Percentiles rank a stretch among this genome's conserved stretches.
These are phyloP conservation scores for Peucedramus taeniatus DNA, from an alignment of 2,113 vertebrate species.

Conservation along the genomic window DNA sequence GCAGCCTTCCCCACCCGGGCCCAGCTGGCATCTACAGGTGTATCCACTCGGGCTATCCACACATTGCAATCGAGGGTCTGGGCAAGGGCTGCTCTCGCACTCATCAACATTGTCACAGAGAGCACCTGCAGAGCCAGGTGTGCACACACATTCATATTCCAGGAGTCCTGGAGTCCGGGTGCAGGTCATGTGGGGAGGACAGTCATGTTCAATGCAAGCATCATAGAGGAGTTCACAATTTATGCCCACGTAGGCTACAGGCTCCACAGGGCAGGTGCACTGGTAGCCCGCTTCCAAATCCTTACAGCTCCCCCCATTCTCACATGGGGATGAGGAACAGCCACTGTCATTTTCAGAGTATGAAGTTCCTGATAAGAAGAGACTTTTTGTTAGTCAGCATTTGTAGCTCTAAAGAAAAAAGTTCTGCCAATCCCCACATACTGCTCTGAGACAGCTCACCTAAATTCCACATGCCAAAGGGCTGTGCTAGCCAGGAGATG, in stretches of 20 bases:
- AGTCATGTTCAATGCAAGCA: conserved; percentile 44
- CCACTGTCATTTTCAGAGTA: conserved; percentile 62
- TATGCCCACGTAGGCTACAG: conserved; percentile 67
- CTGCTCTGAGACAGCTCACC: not conserved
- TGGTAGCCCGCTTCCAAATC: conserved; percentile 66
- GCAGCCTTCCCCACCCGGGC: conserved; percentile 69
- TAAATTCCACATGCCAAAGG: not conserved
- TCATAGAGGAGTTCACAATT: conserved; percentile 78
- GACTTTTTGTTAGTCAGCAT: not conserved
- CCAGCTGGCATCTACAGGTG: conserved; percentile 75
- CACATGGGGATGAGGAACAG: conserved; percentile 81
- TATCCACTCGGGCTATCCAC: conserved; percentile 54
- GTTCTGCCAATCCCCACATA: too few species aligned
- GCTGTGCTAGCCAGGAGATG: not conserved
- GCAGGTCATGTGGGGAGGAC: conserved; percentile 64
- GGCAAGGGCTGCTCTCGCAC: conserved; percentile 78
- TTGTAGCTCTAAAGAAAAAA: not conserved
- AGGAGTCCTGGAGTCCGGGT: conserved; percentile 36
- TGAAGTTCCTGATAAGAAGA: conserved; percentile 62
- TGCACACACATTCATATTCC: conserved; percentile 74
- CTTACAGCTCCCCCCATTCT: conserved; percentile 78
- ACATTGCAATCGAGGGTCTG: conserved; percentile 59
- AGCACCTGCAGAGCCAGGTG: conserved; percentile 54
- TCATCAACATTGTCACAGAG: conserved; percentile 64
- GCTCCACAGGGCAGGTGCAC: conserved; percentile 73